Evolutionary conservation across 2,113 vertebrate species (phyloP).

Genomic region (Euleptes europaea): DNA sequence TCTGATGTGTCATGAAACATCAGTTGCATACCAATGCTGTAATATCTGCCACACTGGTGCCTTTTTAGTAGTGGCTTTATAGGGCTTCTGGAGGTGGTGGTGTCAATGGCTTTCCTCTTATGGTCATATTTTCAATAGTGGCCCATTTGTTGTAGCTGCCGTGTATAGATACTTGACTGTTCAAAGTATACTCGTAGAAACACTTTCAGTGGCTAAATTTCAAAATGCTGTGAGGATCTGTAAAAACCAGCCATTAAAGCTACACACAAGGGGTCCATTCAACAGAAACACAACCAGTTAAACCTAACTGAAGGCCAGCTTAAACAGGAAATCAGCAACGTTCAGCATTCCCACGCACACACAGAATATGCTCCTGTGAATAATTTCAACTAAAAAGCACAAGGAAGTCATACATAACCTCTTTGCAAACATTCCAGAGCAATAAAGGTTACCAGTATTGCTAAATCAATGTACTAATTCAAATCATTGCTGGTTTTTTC

Average conservation of each 20-base stretch:
- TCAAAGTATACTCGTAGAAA: neutral
- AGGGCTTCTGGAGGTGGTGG: neutral
- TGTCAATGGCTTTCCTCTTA: neutral
- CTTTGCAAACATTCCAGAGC: conserved; percentile 17
- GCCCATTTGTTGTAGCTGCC: neutral
- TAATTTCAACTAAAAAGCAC: conserved; percentile 18
- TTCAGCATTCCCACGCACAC: neutral
- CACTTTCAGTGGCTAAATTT: neutral
- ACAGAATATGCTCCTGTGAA: conserved; percentile 24
- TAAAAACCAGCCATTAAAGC: neutral
- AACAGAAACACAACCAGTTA: neutral
- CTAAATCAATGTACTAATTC: conserved; percentile 39
- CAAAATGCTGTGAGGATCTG: neutral
- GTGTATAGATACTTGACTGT: conserved; percentile 14
- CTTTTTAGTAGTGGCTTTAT: too few relatives aligned
- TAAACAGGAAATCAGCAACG: conserved; percentile 22
- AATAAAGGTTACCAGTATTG: conserved; percentile 26
- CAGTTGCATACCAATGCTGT: too few relatives aligned
- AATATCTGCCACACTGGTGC: too few relatives aligned
- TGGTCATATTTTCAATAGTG: neutral
- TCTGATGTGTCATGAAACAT: too few relatives aligned
- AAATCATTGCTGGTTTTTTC: conserved; percentile 34
- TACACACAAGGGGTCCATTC: conserved; percentile 1
- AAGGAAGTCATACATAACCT: conserved; percentile 23
- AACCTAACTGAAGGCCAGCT: conserved; percentile 2